phyloP scores from a whole-genome alignment of 2,888 invertebrate species.

The Heliconius cydno region DNA sequence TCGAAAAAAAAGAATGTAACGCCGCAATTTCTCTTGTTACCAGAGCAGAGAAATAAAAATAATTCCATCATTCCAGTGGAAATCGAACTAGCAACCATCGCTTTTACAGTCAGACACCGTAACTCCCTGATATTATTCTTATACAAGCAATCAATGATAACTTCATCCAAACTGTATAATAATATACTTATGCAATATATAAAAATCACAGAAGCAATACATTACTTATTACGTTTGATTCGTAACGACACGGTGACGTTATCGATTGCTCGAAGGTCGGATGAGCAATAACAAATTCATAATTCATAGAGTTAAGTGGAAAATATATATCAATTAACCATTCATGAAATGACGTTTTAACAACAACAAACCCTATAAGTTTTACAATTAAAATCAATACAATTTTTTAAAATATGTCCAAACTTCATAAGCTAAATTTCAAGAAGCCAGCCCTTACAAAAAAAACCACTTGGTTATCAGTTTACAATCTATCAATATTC shows the following conservation, averaged over 20 bases:
- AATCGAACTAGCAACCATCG: no score
- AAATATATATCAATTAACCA: slow-evolving; percentile 16
- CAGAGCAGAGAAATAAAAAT: no score
- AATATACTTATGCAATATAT: neutral
- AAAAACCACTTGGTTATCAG: no score
- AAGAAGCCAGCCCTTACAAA: no score
- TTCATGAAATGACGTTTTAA: neutral
- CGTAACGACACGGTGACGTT: slow-evolving; percentile 36
- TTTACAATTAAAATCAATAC: neutral
- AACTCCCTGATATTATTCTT: no score
- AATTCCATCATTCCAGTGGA: no score
- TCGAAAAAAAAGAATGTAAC: no score
- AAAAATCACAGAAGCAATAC: slow-evolving; percentile 16
- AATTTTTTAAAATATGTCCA: no score
- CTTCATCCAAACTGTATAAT: slow-evolving; percentile 3
- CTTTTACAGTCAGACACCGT: no score
- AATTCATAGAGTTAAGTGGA: slow-evolving; percentile 21
- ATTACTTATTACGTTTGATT: slow-evolving; percentile 31
- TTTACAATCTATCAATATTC: no score
- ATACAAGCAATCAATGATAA: neutral
- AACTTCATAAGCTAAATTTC: no score
- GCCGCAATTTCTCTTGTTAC: no score
- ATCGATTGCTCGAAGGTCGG: slow-evolving; percentile 43
- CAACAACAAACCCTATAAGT: neutral
- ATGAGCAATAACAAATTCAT: slow-evolving; percentile 37